Evolutionary conservation across 1,140 invertebrate genomes (phyloP), one percentile per base, ranked within the genome.

Genomic region (Catajapyx aquilonaris): DNA sequence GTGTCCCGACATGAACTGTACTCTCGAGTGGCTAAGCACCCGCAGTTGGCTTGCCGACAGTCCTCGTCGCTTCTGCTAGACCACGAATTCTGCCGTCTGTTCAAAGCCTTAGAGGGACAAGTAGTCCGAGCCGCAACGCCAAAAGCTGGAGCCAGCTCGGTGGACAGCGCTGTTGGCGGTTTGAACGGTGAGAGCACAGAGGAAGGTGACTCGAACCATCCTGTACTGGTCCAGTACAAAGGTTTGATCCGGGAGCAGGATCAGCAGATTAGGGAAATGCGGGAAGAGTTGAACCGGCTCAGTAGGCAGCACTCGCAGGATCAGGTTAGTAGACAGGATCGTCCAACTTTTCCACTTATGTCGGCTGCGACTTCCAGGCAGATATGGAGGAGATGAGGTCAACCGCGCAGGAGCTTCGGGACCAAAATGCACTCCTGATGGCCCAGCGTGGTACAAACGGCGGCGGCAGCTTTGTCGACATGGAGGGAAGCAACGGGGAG

Each of bases 11-110:
- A 88, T 50, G 91, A 97, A 60, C 66, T 73, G 20, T 98, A 96
- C 59, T 83, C 78, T 20, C 70, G 73, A 52, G 84, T 91, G 20
- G 71, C 83, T 2, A 95, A 96, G 58, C 84, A 87, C 53, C 90
- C 93, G 2, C 86, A 96, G 54, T 67, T 86, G 3, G 65, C 70
- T 22, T 75, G 72, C 10, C 79, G 75, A 52, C 59, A 73, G 42
- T 61, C 83, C 4, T 61, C 60, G 9, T 85, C 95, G 44, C 62
- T 96, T 15, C 60, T 94, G 18, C 68, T 97, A 35, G 94, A 99
- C 57, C 87, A 87, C 57, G 84, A 95, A 56, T 99, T 96, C 61
- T 93, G 86, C 50, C 73, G 73, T 49, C 57, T 94, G 9, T 84
- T 83, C 46, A 86, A 85, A 61, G 64, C 63, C 7, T 52, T 81